These are phyloP conservation scores for Eurystomus glaucurus DNA, from an alignment of 2,797 vertebrate species.

Conservation along the genomic window DNA sequence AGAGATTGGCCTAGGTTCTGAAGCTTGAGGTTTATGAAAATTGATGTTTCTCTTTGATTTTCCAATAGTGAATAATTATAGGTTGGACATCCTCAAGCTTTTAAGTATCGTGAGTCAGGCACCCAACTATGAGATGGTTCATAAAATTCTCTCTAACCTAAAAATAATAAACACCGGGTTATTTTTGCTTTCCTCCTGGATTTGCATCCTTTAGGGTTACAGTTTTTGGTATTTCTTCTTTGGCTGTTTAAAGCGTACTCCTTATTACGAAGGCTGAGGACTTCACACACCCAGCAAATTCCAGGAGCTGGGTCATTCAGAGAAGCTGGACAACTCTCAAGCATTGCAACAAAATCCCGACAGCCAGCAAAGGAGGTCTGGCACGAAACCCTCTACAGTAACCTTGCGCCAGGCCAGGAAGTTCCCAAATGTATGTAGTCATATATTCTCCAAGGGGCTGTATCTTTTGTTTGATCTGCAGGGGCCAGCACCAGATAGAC, in stretches of 20 bases:
- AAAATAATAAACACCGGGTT: conserved; percentile 43
- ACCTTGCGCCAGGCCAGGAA: neutral
- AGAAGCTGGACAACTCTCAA: neutral
- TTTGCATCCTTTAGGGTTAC: conserved; percentile 19
- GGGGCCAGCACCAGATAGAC: neutral
- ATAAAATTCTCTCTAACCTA: conserved; percentile 34
- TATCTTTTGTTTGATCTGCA: conserved; percentile 25
- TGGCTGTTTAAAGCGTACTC: neutral
- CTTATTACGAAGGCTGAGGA: neutral
- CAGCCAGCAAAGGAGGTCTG: neutral
- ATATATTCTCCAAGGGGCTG: neutral
- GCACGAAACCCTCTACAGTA: neutral
- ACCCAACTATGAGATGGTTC: conserved; percentile 13
- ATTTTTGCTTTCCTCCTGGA: conserved; percentile 38
- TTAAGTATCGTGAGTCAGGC: conserved; percentile 55
- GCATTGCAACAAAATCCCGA: neutral
- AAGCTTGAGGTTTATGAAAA: conserved; percentile 67
- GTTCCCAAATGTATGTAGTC: neutral
- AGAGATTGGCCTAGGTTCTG: conserved; percentile 51
- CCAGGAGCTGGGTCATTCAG: neutral
- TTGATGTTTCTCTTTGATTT: conserved; percentile 65
- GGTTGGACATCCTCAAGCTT: conserved; percentile 53
- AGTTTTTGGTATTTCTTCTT: neutral
- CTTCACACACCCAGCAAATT: neutral
- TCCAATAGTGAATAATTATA: conserved; percentile 57